phyloP scores from a whole-genome alignment of 1,140 invertebrate species.

The Asobara japonica region DNA sequence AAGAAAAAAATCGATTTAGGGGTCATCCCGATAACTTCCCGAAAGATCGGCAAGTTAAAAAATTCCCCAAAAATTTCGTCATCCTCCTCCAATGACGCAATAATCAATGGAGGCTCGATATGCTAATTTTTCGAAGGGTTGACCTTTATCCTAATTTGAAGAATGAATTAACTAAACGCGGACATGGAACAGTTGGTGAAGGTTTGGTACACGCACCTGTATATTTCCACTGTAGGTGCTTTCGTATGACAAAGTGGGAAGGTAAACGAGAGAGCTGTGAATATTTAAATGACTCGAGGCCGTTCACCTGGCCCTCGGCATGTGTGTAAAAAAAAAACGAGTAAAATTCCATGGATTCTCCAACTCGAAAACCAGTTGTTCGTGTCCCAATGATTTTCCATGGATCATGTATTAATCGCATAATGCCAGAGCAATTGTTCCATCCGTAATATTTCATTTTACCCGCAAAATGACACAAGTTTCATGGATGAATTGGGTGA shows the following conservation, averaged over 20 bases:
- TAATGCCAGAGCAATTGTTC: not conserved
- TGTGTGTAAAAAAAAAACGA: not conserved
- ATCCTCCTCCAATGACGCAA: no score
- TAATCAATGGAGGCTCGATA: no score
- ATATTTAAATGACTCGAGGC: slow-evolving; percentile 9
- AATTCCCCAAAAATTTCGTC: no score
- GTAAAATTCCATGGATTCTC: not conserved
- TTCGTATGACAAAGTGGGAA: not conserved
- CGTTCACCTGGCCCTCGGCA: not conserved
- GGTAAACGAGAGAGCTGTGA: not conserved
- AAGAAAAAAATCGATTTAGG: no score
- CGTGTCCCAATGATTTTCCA: not conserved
- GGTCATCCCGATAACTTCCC: no score
- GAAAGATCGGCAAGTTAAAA: no score
- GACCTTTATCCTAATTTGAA: no score
- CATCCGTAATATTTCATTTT: not conserved
- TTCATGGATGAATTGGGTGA: not conserved
- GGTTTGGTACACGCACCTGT: not conserved
- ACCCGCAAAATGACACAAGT: not conserved
- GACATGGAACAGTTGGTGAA: no score
- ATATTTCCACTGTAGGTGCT: not conserved
- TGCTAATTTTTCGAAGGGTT: no score
- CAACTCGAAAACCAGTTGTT: not conserved
- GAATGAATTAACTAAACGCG: no score
- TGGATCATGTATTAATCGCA: not conserved